Evolutionary conservation across 2,888 invertebrate species (phyloP).

Genomic region (Tanytarsus gracilentus): DNA sequence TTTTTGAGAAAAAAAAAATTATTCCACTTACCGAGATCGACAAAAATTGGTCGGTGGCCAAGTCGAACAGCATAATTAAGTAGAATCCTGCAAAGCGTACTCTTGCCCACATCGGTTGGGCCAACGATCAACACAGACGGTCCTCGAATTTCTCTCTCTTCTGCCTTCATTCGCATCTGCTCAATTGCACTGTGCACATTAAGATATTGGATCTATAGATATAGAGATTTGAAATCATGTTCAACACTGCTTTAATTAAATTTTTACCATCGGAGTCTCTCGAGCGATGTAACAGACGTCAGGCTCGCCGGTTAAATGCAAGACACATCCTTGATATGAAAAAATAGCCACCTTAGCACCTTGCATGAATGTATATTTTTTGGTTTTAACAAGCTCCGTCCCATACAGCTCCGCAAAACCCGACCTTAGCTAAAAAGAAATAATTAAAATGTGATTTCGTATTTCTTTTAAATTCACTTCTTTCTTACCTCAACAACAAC

Average conservation of each 20-base stretch:
- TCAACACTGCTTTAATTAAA: slow-evolving; percentile 42
- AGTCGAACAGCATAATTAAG: slow-evolving; percentile 92
- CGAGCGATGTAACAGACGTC: slow-evolving; percentile 92
- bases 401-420: slow-evolving; percentile 96
- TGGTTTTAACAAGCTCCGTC: slow-evolving; percentile 87
- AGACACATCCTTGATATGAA: slow-evolving; percentile 88
- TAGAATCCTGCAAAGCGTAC: slow-evolving; percentile 77
- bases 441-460: neutral
- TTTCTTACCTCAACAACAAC: slow-evolving; percentile 60
- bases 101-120: slow-evolving; percentile 94
- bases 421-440: slow-evolving; percentile 58
- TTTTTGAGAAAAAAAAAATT: too few species aligned
- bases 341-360: slow-evolving; percentile 93
- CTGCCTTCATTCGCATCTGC: slow-evolving; percentile 74
- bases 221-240: slow-evolving; percentile 32
- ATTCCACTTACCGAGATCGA: too few species aligned
- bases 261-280: slow-evolving; percentile 78
- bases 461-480: slow-evolving; percentile 13
- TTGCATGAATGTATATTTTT: slow-evolving; percentile 77
- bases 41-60: slow-evolving; percentile 79
- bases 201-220: slow-evolving; percentile 60
- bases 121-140: slow-evolving; percentile 88
- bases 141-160: slow-evolving; percentile 61
- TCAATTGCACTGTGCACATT: slow-evolving; percentile 95
- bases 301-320: slow-evolving; percentile 78